phyloP scores from a whole-genome alignment of 2,113 vertebrate species.

The Perccottus glenii region DNA sequence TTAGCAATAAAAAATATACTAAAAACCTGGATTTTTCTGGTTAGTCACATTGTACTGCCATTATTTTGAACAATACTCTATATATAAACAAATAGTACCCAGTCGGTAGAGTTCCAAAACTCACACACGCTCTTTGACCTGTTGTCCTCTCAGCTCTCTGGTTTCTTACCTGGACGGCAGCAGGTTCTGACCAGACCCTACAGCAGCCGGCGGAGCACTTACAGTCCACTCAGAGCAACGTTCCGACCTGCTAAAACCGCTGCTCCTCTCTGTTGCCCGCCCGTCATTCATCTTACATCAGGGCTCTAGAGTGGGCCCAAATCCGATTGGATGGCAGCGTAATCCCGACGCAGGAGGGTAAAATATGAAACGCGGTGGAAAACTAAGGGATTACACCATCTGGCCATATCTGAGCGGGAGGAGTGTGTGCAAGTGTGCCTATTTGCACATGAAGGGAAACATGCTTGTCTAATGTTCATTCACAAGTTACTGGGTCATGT shows the following conservation, averaged over 20 bases:
- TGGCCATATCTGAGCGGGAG: constrained; percentile 41
- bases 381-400: constrained; percentile 75
- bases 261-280: constrained; percentile 13
- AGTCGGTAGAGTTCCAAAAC: no score
- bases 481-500: constrained; percentile 25
- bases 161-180: constrained; percentile 53
- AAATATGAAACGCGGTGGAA: constrained; percentile 62
- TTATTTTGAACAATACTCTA: no score
- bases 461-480: constrained; percentile 28
- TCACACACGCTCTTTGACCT: not conserved
- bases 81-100: no score
- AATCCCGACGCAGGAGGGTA: constrained; percentile 63
- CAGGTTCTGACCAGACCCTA: constrained; percentile 11
- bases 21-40: no score
- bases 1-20: no score
- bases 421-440: constrained; percentile 4
- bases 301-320: constrained; percentile 47
- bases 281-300: constrained; percentile 66
- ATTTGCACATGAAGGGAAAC: constrained; percentile 5
- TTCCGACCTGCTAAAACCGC: constrained; percentile 13
- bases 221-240: not conserved
- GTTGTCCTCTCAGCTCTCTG: not conserved
- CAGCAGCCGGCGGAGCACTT: not conserved
- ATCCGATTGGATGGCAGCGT: constrained; percentile 69
- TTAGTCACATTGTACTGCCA: no score